A percentile compares a stretch with the other conserved stretches of the same genome.
Conservation (phyloP, 2,797 vertebrate species). For the Cheirogaleus major region DNA sequence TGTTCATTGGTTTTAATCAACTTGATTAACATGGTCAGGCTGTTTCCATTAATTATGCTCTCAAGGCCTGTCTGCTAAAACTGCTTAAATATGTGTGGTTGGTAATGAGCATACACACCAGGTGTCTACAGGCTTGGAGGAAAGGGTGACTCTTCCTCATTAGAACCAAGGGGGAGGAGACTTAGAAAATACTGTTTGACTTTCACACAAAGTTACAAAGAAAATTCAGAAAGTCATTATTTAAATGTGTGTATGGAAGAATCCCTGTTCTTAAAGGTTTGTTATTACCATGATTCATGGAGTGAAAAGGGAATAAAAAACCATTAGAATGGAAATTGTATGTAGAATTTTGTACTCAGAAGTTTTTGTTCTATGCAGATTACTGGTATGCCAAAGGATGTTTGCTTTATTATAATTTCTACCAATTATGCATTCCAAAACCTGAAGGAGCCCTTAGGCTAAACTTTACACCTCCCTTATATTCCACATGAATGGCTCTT, state of each 20-base stretch:
- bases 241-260: constrained; percentile 35
- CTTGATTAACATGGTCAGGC: neutral
- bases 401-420: constrained; percentile 18
- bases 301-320: neutral
- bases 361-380: constrained; percentile 4
- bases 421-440: constrained; percentile 14
- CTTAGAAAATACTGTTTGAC: constrained; percentile 6
- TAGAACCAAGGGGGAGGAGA: neutral
- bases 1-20: constrained; percentile 45
- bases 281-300: neutral
- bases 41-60: constrained; percentile 23
- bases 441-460: neutral
- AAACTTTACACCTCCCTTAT: neutral
- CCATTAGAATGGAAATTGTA: constrained; percentile 1
- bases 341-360: neutral
- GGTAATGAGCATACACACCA: constrained; percentile 2
- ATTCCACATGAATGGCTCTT: constrained; percentile 7
- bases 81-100: neutral
- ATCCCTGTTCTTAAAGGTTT: neutral
- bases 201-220: constrained; percentile 36
- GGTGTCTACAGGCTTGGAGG: neutral
- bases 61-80: constrained; percentile 1
- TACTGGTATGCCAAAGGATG: neutral
- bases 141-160: constrained; percentile 22
- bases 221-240: constrained; percentile 31